Evolutionary conservation across 1,140 invertebrate genomes (phyloP), one percentile per base, ranked within the genome.

Genomic region (Heterodera schachtii): DNA sequence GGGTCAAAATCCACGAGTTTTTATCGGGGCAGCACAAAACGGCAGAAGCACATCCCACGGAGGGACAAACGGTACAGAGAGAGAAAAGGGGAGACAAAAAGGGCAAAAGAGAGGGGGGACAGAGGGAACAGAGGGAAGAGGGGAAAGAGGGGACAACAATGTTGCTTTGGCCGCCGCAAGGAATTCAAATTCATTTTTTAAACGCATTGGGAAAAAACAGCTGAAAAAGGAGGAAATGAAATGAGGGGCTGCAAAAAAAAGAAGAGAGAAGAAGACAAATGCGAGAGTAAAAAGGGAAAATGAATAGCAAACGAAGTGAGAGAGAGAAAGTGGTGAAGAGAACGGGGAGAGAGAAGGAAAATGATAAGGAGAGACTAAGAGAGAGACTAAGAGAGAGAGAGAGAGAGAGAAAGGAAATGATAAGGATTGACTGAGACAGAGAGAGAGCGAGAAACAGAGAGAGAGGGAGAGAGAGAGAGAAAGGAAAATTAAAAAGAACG

Each of bases 1-100:
- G 57, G 57, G 19, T 64, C 57, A 64, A 64, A 64, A 16, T 64
- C 57, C 57, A 19, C 57, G 69, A 71, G 69, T 71, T 71, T 71
- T 71, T 71, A 71, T 41, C 67, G 8, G 57, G 16, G 57, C 11
- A 19, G 57, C 11, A 64, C 13, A 19, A 64, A 64, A 19, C 57
- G 19, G 57, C 57, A 19, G 4, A 64, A 19, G 57, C 57, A 64
- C 16, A 64, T 52, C 49, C 49, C 5, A 13, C 11, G 71, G 71
- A 19, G n/a, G 44, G 71, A 16, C 70, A 71, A 13, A 71, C 9
- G 16, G 16, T 2, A 47, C 9, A 71, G 70, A 71, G 6, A 8
- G 46, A 71, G 70, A 11, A 71, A 13, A 44, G 57, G 5, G 57
- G 16, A 2, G 13, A 13, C 16, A 60, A 21, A 16, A 19, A 13